phyloP scores from a whole-genome alignment of 2,797 vertebrate species.

The Melanotaenia pygmaea region DNA sequence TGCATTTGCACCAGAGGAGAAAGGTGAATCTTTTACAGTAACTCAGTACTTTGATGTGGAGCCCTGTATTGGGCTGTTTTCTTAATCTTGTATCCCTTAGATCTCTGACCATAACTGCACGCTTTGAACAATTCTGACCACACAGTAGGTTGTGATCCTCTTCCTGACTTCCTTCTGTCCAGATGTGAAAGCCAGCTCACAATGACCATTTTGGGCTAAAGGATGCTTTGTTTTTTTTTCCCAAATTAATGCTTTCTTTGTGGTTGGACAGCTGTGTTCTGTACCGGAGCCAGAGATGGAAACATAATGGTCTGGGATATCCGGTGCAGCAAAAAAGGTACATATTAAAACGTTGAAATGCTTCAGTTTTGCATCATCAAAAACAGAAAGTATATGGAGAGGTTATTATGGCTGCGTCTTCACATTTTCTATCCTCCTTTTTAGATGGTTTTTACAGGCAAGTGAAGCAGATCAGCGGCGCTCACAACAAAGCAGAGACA shows the following conservation, averaged over 20 bases:
- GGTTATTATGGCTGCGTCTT: neutral
- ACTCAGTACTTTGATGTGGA: neutral
- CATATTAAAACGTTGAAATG: neutral
- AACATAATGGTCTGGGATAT: constrained; percentile 99
- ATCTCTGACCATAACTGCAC: neutral
- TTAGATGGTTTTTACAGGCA: constrained; percentile 95
- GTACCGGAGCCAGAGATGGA: constrained; percentile 95
- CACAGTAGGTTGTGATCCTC: neutral
- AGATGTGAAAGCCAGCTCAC: neutral
- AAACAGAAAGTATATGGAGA: neutral
- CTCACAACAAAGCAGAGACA: constrained; percentile 90
- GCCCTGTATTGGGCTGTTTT: too few species aligned
- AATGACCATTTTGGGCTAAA: neutral
- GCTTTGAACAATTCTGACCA: neutral
- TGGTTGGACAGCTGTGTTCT: constrained; percentile 89
- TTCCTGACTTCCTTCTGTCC: neutral
- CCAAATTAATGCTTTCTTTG: neutral
- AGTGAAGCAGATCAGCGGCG: constrained; percentile 94
- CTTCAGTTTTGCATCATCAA: neutral
- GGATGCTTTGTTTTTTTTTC: neutral
- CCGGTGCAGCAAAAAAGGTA: constrained; percentile 97
- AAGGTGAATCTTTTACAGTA: constrained; percentile 72
- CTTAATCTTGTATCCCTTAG: neutral
- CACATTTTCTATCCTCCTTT: neutral
- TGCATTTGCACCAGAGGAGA: constrained; percentile 90